Base-by-base conservation (phyloP, 1,140 invertebrate species). In the Saccostrea echinata region DNA sequence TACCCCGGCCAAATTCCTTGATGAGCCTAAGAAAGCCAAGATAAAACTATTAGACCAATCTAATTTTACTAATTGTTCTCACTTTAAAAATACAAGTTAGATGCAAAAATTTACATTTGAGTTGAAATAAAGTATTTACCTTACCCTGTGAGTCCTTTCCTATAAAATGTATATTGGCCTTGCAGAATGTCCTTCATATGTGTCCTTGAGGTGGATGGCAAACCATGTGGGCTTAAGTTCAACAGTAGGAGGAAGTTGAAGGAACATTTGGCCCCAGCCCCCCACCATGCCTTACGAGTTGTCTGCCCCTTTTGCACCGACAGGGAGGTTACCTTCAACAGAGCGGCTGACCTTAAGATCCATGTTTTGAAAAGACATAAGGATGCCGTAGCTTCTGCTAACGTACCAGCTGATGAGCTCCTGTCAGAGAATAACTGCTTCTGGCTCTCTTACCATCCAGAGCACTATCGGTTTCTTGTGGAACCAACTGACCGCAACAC, bases 401-500 rank as follows among this genome's bases (percentile, higher is more conserved):
- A 57, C 13, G 55, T 57, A 3, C 55, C 55, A 16, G 21, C 3
- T n/a, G n/a, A n/a, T n/a, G n/a, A n/a, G n/a, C n/a, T n/a, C n/a
- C n/a, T n/a, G n/a, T n/a, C n/a, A n/a, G 55, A 21, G 55, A 68
- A 68, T 68, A 68, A 68, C 27, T 68, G 64, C 12, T 68, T 68
- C 11, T 71, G 64, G 64, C 24, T 71, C 4, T 71, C 64, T 13
- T 71, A 30, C 27, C 8, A 30, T 13, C 27, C 12, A 27, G 12
- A 24, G n/a, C 24, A 30, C 24, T 30, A 57, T 57, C 55, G 64
- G 21, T 68, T 0, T 30, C 64, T 33, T 21, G 0, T 71, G 13
- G 27, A 71, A 30, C 64, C 64, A 24, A 30, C 64, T 3, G 64
- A 30, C 0, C n/a, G 11, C 12, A 71, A 12, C 24, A 9, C 27